Percentiles rank a stretch among this genome's conserved stretches.
Conservation (phyloP, 2,113 vertebrate species). For the Serilophus lunatus region DNA sequence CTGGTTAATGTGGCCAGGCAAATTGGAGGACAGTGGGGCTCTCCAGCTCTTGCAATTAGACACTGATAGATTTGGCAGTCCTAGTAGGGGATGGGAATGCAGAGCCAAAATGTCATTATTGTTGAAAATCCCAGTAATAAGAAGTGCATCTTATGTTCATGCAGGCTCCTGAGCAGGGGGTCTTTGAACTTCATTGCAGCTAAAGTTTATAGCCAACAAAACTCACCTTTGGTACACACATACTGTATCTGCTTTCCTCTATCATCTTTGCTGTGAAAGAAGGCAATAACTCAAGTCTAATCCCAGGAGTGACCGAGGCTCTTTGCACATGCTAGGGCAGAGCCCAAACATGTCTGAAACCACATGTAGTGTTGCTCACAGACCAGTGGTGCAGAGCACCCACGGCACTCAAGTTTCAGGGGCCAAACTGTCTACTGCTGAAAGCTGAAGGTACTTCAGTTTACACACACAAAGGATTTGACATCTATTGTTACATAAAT, state of each 20-base stretch:
- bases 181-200: neutral
- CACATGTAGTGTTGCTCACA: neutral
- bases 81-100: neutral
- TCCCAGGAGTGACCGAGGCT: neutral
- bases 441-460: neutral
- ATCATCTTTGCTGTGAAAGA: neutral
- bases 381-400: neutral
- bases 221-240: neutral
- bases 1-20: neutral
- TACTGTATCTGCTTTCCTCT: neutral
- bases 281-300: neutral
- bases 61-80: rapidly evolving
- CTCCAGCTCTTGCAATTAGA: neutral
- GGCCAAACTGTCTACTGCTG: neutral
- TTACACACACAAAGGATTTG: neutral
- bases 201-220: neutral
- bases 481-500: neutral
- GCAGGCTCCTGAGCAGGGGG: neutral
- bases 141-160: neutral
- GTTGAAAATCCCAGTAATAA: neutral
- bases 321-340: neutral
- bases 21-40: neutral
- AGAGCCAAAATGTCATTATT: neutral
- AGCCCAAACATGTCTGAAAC: neutral
- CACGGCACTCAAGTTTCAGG: neutral